These are phyloP conservation scores for Andrena bucephala DNA, from an alignment of 2,888 invertebrate species.

Conservation along the genomic window DNA sequence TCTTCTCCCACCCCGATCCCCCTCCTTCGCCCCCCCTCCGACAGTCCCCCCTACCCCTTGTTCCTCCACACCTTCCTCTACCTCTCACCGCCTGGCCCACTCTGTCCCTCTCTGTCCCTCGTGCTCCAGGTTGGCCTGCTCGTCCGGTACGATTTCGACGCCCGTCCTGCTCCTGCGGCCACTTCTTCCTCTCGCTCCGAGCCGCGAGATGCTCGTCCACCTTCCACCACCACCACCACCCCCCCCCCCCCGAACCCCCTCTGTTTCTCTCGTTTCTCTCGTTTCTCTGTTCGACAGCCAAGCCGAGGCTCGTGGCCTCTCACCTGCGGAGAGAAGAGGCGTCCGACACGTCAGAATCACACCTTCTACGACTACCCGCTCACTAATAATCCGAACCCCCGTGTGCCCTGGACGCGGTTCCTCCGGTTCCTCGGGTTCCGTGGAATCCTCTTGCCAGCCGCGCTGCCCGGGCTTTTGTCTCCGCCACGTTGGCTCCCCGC, in stretches of 20 bases:
- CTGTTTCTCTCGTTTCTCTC: constrained; percentile 14
- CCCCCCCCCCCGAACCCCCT: background rate
- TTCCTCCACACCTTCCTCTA: constrained; percentile 34
- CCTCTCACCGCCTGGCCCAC: constrained; percentile 53
- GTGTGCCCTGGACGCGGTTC: constrained; percentile 65
- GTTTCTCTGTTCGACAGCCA: constrained; percentile 21
- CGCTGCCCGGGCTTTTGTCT: constrained; percentile 42
- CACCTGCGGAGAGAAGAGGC: constrained; percentile 74
- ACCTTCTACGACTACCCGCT: constrained; percentile 82
- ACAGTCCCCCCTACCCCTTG: background rate
- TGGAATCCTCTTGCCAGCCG: constrained; percentile 59
- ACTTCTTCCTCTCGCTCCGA: constrained; percentile 22
- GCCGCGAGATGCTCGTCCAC: constrained; percentile 48
- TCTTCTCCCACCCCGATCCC: constrained; percentile 81
- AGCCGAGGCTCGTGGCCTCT: constrained; percentile 65
- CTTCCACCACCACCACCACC: constrained; percentile 24
- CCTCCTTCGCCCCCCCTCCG: constrained; percentile 46
- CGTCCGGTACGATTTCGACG: constrained; percentile 49
- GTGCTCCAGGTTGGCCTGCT: constrained; percentile 48
- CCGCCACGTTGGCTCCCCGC: background rate
- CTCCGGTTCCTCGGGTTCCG: constrained; percentile 58
- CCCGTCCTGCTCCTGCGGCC: constrained; percentile 17
- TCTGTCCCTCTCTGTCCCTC: constrained; percentile 43
- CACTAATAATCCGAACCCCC: constrained; percentile 80
- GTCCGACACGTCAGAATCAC: constrained; percentile 83